A percentile compares a stretch with the other conserved stretches of the same genome.
These are phyloP conservation scores for Drosophila prolongata DNA, from an alignment of 2,888 invertebrate genomes.

Conservation along the genomic window DNA sequence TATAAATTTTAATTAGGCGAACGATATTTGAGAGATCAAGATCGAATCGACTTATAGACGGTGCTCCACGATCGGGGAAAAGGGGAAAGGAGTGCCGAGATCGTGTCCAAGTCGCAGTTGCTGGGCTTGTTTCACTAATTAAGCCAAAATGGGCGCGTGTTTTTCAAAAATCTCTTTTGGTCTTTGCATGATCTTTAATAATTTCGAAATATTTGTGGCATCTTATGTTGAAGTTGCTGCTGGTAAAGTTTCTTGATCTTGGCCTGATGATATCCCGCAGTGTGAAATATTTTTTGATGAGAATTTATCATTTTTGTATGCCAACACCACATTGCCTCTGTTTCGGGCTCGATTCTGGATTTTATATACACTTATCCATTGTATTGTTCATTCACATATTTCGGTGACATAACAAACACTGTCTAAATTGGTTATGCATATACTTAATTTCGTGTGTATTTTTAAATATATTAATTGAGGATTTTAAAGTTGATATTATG, in stretches of 20 bases:
- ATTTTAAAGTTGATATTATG: too few relatives aligned
- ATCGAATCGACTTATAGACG: conserved; percentile 50
- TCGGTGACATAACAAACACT: too few relatives aligned
- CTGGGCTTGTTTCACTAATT: conserved; percentile 74
- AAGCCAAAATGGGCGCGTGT: conserved; percentile 76
- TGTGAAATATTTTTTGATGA: conserved; percentile 79
- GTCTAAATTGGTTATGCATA: too few relatives aligned
- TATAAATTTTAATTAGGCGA: conserved; percentile 78
- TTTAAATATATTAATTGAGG: too few relatives aligned
- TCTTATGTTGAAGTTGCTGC: conserved; percentile 30
- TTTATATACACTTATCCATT: conserved; percentile 1
- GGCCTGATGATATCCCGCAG: conserved; percentile 70
- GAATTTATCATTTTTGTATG: conserved; percentile 74
- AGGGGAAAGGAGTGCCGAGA: conserved; percentile 10
- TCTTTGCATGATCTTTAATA: conserved; percentile 78
- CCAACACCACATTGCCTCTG: conserved; percentile 45
- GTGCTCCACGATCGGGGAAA: background rate
- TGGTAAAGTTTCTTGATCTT: conserved; percentile 46
- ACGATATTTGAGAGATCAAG: conserved; percentile 73
- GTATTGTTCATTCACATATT: background rate
- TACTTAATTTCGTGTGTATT: too few relatives aligned
- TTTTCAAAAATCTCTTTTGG: conserved; percentile 43
- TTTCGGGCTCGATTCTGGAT: conserved; percentile 5
- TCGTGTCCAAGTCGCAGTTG: conserved; percentile 39
- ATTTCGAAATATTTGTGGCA: conserved; percentile 73